A percentile compares a stretch with the other conserved stretches of the same genome.
Conservation (phyloP, 2,797 vertebrate genomes). For the Bradypodion pumilum region DNA sequence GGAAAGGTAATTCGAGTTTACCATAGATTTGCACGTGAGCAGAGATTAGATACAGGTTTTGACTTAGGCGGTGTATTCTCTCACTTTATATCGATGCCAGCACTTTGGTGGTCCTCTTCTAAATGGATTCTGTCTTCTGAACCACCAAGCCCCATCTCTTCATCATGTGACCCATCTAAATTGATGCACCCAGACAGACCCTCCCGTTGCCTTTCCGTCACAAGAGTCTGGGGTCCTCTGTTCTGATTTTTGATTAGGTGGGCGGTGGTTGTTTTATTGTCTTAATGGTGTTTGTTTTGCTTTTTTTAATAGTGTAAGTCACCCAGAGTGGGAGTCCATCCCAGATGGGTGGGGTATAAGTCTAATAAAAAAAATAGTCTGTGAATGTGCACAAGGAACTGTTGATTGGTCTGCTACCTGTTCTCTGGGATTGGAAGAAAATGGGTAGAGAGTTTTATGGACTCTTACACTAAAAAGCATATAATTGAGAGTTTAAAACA, state of each 20-base stretch:
- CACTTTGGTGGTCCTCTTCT: not conserved
- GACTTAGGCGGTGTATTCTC: not conserved
- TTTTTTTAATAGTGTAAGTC: too few relatives aligned
- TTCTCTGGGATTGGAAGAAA: not conserved
- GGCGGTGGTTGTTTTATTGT: too few relatives aligned
- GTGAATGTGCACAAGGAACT: not conserved
- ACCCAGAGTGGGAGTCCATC: too few relatives aligned
- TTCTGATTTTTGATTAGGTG: too few relatives aligned
- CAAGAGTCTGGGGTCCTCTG: too few relatives aligned
- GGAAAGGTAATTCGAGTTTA: conserved; percentile 83
- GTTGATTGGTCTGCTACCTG: not conserved
- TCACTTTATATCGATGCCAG: not conserved
- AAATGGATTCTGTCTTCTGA: not conserved
- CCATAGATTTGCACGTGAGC: not conserved
- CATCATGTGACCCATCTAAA: not conserved
- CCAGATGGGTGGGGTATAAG: too few relatives aligned
- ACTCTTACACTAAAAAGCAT: not conserved
- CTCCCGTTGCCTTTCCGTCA: too few relatives aligned
- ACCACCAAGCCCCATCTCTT: not conserved
- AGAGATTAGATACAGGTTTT: not conserved
- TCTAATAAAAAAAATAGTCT: too few relatives aligned
- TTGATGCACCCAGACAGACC: not conserved
- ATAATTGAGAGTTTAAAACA: not conserved
- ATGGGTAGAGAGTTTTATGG: not conserved
- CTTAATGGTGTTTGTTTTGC: too few relatives aligned